phyloP scores from a whole-genome alignment of 1,140 invertebrate genomes.

The Centruroides sculpturatus region DNA sequence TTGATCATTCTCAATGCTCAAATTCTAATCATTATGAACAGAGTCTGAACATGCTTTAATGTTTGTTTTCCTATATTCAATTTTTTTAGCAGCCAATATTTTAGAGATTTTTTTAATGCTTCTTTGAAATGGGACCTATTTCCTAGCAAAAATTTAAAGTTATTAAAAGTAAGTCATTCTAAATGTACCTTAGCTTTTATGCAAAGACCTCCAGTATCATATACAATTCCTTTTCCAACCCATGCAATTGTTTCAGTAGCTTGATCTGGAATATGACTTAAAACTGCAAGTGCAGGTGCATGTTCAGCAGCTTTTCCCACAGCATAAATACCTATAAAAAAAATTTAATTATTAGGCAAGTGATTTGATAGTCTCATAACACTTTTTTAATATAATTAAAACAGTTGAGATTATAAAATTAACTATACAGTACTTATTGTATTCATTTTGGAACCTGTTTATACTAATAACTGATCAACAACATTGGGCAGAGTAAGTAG shows the following conservation, averaged over 20 bases:
- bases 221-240: constrained; percentile 87
- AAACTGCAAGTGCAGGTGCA: constrained; percentile 60
- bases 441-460: too few species aligned
- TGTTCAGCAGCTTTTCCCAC: constrained; percentile 64
- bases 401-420: too few species aligned
- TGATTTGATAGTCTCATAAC: neutral
- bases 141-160: neutral
- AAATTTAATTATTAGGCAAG: neutral
- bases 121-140: constrained; percentile 1
- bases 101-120: too few species aligned
- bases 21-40: too few species aligned
- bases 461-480: too few species aligned
- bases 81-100: too few species aligned
- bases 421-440: neutral
- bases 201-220: constrained; percentile 80
- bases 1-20: too few species aligned
- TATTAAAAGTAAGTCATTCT: constrained; percentile 3
- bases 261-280: constrained; percentile 47
- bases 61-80: too few species aligned
- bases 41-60: too few species aligned
- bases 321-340: constrained; percentile 51
- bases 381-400: too few species aligned
- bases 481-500: too few species aligned
- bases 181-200: constrained; percentile 63
- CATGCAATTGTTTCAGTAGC: constrained; percentile 63